phyloP scores from a whole-genome alignment of 1,140 invertebrate genomes.

The Hycleus phaleratus region DNA sequence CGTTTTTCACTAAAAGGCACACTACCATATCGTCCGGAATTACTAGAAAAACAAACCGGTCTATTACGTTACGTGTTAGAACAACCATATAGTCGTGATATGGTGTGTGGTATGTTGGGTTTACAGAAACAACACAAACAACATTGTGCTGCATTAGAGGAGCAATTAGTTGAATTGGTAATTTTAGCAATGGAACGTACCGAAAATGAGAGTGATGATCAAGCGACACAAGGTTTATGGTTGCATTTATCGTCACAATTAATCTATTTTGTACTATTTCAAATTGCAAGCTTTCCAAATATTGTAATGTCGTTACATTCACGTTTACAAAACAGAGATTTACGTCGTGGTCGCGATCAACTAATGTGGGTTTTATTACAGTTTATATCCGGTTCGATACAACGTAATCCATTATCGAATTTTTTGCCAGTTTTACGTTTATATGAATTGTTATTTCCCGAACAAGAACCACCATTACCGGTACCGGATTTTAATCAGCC shows the following conservation, averaged over 20 bases:
- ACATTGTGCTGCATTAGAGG: conserved; percentile 81
- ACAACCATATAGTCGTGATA: conserved; percentile 92
- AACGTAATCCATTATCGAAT: conserved; percentile 83
- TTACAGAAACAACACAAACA: conserved; percentile 89
- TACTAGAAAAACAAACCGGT: conserved; percentile 83
- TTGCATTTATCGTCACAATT: conserved; percentile 89
- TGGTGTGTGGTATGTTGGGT: conserved; percentile 91
- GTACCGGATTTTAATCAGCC: conserved; percentile 83
- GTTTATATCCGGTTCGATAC: conserved; percentile 94
- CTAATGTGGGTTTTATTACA: conserved; percentile 97
- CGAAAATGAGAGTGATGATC: conserved; percentile 65
- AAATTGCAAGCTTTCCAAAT: conserved; percentile 88
- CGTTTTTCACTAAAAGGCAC: conserved; percentile 87
- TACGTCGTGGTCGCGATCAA: conserved; percentile 77
- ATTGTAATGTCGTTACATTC: conserved; percentile 84
- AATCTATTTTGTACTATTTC: conserved; percentile 93
- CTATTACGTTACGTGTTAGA: conserved; percentile 85
- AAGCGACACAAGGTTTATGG: conserved; percentile 78
- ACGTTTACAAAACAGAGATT: conserved; percentile 29
- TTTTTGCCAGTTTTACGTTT: conserved; percentile 87
- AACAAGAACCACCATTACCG: conserved; percentile 78
- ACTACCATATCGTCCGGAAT: conserved; percentile 82
- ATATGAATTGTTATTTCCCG: conserved; percentile 87
- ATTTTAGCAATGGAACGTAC: conserved; percentile 87
- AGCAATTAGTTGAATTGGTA: conserved; percentile 86